Conservation (phyloP, 2,113 vertebrate genomes). For the Haliaeetus leucogaster region DNA sequence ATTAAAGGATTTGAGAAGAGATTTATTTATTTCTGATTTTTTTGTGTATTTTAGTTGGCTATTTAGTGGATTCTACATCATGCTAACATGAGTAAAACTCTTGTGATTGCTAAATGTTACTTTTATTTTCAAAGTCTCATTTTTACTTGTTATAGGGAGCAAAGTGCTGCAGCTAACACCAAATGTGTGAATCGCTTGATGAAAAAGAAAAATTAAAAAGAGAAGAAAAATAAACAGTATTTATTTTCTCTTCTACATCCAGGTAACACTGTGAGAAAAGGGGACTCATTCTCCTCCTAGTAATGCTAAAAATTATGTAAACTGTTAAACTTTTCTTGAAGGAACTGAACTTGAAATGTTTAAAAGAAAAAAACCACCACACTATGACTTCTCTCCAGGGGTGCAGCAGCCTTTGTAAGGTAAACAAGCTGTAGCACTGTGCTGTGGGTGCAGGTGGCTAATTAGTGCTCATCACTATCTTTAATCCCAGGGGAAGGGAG, state of each 20-base stretch:
- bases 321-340: background rate
- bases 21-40: background rate
- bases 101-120: background rate
- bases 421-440: constrained; percentile 22
- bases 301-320: background rate
- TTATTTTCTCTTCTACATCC: background rate
- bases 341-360: background rate
- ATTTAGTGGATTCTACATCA: background rate
- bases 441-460: constrained; percentile 41
- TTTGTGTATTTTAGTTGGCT: background rate
- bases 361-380: background rate
- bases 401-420: background rate
- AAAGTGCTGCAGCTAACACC: background rate
- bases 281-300: background rate
- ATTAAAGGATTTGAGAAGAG: background rate
- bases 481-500: constrained; percentile 1
- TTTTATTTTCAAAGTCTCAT: background rate
- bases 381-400: background rate
- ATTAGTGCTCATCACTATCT: constrained; percentile 7
- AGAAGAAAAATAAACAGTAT: background rate
- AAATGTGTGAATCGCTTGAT: background rate
- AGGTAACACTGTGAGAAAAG: background rate
- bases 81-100: background rate
- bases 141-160: background rate
- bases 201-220: background rate